Evolutionary conservation across 2,113 vertebrate species (phyloP), one percentile per base, ranked within the genome.

Genomic region (Malurus cyaneus): DNA sequence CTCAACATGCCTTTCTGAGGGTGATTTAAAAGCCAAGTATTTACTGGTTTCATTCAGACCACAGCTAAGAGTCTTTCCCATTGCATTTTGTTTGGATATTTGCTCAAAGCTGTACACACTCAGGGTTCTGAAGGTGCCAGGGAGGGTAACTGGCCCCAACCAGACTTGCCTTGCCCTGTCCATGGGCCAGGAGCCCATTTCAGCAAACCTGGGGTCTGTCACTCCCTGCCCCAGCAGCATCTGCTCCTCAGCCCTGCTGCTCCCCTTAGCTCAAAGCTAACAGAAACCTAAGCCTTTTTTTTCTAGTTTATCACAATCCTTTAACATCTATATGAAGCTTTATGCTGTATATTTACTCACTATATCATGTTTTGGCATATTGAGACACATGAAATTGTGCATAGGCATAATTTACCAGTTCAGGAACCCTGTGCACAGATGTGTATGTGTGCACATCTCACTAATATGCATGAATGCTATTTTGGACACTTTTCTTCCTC

Each of bases 41-140:
- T 92, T 86, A 39, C 36, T 29, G 4, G 12, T 46, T 28, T 18
- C 2, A 54, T 71, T 81, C 52, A 76, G 88, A 92, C 34, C 60
- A n/a, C 29, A 79, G 52, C 32, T 31, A 57, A 42, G 20, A 56
- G 8, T 52, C 8, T 78, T 19, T 83, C 12, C 21, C 49, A 12
- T 14, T 57, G 13, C 5, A 13, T 73, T 74, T 81, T 87, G 7
- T 20, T 59, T 41, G 19, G 13, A 23, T 82, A 66, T 64, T 82
- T 88, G 19, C 39, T 88, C 61, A 60, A 67, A 85, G 12, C 12
- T 7, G 0, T 3, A 17, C 14, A 54, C 0, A 0, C 9, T 78
- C 26, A 32, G 21, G 32, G 11, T 47, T 24, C 42, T 62, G 56
- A 78, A 81, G 16, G 25, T 5, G 4, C 17, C 28, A 57, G 14